Evolutionary conservation across 1,140 invertebrate genomes (phyloP), one percentile per base, ranked within the genome.

Genomic region (Solenopsis fugax): DNA sequence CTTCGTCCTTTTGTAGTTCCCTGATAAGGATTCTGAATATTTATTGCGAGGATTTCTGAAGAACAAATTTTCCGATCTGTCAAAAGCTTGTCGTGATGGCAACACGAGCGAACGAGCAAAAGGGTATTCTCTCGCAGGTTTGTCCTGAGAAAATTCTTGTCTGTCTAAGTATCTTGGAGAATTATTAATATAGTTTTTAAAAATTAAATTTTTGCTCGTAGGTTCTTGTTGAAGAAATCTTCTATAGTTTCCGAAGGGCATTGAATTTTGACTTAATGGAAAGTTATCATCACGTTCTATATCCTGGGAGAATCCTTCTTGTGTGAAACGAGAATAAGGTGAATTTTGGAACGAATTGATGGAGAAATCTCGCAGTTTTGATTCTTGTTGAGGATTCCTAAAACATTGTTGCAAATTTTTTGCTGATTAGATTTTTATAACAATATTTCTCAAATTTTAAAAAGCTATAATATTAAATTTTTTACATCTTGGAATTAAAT

Each of bases 11-110:
- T 16, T 18, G 52, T 37, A 16, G 12, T 50, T 54, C 5, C 72
- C 29, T 37, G 13, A 50, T 10, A 7, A 84, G 2, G 13, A 60
- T 18, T 34, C 45, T 48, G 29, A 62, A 73, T 60, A 37, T 60
- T 84, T 73, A 24, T 73, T 34, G 13, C 67, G 41, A 60, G 29
- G 69, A 84, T 48, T 73, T 48, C 65, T 73, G 5, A 82, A 60
- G 41, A 65, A 65, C 18, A 34, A 21, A 60, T 73, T 60, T 75
- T 73, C 41, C 18, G 37, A 16, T 45, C 6, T 56, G 18, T 41
- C 45, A 12, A 37, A 84, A 58, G 16, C 5, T 84, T 21, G 80
- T 0, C 13, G 60, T 24, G 41, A 13, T 24, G 80, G 80, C 29
- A 29, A 29, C 29, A 29, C 29, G 29, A 29, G 29, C 29, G 29